phyloP scores from a whole-genome alignment of 2,797 vertebrate species.

The Ammospiza maritima region DNA sequence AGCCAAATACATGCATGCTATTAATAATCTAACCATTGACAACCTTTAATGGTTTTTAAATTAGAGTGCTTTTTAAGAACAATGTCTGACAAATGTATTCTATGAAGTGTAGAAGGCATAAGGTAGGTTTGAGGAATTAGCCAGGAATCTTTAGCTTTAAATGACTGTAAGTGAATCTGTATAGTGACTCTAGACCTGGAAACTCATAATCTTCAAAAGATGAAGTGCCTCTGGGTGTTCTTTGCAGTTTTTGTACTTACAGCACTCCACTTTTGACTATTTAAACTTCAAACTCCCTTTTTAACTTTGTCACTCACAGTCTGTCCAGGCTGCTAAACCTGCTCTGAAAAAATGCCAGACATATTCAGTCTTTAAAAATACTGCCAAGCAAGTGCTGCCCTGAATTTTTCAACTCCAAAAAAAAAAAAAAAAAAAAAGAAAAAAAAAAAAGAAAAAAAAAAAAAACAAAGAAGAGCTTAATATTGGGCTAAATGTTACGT shows the following conservation, averaged over 20 bases:
- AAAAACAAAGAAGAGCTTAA: neutral
- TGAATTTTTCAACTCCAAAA: neutral
- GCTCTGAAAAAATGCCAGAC: neutral
- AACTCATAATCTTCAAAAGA: neutral
- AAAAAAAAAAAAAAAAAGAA: too few species aligned
- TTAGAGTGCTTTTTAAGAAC: neutral
- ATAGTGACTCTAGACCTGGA: neutral
- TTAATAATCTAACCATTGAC: neutral
- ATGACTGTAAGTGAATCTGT: neutral
- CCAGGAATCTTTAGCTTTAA: neutral
- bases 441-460: too few species aligned
- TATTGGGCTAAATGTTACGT: neutral
- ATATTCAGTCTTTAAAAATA: neutral
- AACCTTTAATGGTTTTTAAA: neutral
- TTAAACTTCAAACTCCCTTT: conserved; percentile 2
- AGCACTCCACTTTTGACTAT: neutral
- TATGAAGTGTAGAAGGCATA: neutral
- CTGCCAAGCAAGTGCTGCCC: neutral
- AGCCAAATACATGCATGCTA: neutral
- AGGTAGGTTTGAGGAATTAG: neutral
- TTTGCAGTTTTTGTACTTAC: neutral
- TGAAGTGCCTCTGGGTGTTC: neutral
- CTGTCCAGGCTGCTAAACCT: neutral
- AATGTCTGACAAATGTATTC: neutral
- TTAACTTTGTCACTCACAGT: neutral